Percentiles rank a stretch among this genome's conserved stretches.
Evolutionary conservation across 2,797 vertebrate genomes (phyloP).

Genomic region (Dicrostonyx torquatus): DNA sequence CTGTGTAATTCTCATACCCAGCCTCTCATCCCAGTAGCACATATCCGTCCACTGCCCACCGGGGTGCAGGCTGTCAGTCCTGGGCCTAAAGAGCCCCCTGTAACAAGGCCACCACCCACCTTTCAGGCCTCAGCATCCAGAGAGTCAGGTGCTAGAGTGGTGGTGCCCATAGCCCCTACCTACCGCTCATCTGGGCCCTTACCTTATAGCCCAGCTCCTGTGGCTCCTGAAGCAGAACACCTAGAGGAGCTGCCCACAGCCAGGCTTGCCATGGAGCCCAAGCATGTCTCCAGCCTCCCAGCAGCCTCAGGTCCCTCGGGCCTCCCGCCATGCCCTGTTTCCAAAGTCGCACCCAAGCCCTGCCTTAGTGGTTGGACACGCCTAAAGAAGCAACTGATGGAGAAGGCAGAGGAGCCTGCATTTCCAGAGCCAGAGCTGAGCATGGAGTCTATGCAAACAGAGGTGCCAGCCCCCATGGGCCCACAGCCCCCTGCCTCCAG

Average conservation of each 20-base stretch:
- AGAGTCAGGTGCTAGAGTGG: not conserved
- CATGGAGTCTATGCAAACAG: not conserved
- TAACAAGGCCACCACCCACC: slow-evolving; percentile 43
- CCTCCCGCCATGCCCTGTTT: not conserved
- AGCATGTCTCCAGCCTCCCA: fast-evolving
- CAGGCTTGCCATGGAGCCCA: fast-evolving
- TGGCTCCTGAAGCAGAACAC: not conserved
- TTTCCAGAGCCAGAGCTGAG: slow-evolving; percentile 79
- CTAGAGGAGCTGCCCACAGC: fast-evolving
- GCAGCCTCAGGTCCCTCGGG: fast-evolving
- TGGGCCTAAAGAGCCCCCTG: slow-evolving; percentile 40
- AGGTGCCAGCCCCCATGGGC: fast-evolving
- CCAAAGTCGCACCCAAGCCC: slow-evolving; percentile 78
- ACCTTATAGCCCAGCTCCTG: not conserved
- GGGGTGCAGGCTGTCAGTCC: not conserved
- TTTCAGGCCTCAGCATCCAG: not conserved
- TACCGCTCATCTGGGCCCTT: not conserved
- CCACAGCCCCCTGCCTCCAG: slow-evolving; percentile 77
- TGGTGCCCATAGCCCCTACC: slow-evolving; percentile 63
- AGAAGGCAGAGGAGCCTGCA: slow-evolving; percentile 86
- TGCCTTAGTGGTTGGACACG: slow-evolving; percentile 91
- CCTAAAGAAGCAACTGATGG: slow-evolving; percentile 94
- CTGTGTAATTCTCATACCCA: fast-evolving
- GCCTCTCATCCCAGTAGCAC: slow-evolving; percentile 56
- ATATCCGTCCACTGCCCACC: slow-evolving; percentile 1